Conservation (phyloP, 2,888 invertebrate species). For the Spisula solida region DNA sequence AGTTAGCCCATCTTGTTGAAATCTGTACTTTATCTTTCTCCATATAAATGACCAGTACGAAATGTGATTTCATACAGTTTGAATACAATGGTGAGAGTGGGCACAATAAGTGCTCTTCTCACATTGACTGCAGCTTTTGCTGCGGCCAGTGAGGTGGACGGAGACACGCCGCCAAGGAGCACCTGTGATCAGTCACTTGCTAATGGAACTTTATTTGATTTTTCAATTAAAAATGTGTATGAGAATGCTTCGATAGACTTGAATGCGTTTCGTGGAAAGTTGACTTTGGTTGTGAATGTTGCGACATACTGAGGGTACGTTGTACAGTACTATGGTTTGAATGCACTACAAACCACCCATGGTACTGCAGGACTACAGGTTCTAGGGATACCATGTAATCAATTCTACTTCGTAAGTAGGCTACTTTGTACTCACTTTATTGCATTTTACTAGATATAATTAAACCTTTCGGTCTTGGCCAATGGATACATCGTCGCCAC, state of each 20-base stretch:
- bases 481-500: no score
- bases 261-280: conserved; percentile 71
- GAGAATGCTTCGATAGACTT: conserved; percentile 68
- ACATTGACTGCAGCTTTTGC: conserved; percentile 39
- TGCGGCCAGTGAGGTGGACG: conserved; percentile 48
- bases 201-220: conserved; percentile 70
- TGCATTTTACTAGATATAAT: no score
- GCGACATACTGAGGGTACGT: conserved; percentile 89
- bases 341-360: conserved; percentile 88
- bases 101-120: conserved; percentile 32
- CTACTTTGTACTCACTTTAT: not conserved
- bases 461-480: no score
- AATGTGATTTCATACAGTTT: not conserved
- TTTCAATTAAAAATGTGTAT: conserved; percentile 66
- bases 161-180: conserved; percentile 57
- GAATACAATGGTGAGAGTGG: conserved; percentile 14
- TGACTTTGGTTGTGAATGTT: conserved; percentile 88
- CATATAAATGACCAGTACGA: not conserved
- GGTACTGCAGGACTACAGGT: conserved; percentile 84
- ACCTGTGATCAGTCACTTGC: conserved; percentile 48
- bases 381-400: conserved; percentile 88
- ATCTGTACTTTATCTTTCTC: not conserved
- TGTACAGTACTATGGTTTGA: conserved; percentile 88
- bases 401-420: conserved; percentile 86
- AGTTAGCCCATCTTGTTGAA: not conserved